These are phyloP conservation scores for Platyura marginata DNA, from an alignment of 1,140 invertebrate species.

Conservation along the genomic window DNA sequence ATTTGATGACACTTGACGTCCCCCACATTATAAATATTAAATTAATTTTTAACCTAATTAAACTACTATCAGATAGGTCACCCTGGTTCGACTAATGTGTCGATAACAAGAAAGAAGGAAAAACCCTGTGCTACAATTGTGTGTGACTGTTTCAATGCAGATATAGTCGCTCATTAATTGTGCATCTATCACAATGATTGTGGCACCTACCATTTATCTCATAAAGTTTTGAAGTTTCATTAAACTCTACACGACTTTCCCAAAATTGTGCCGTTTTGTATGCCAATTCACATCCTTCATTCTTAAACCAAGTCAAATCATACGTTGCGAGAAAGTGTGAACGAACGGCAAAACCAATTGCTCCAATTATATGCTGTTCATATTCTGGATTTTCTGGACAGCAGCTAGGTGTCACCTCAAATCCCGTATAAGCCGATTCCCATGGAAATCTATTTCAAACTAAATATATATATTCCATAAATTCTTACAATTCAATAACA, in stretches of 20 bases:
- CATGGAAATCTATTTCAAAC: conserved; percentile 29
- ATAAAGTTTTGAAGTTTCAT: conserved; percentile 24
- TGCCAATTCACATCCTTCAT: conserved; percentile 29
- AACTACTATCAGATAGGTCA: too few relatives aligned
- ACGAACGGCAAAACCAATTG: conserved; percentile 29
- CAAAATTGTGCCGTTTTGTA: conserved; percentile 33
- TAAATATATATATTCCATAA: too few relatives aligned
- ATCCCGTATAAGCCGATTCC: conserved; percentile 35
- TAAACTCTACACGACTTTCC: conserved; percentile 28
- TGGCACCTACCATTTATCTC: conserved; percentile 24
- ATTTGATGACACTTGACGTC: too few relatives aligned
- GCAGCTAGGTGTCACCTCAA: conserved; percentile 32
- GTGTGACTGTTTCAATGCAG: too few relatives aligned
- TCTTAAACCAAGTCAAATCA: conserved; percentile 25
- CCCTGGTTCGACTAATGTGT: too few relatives aligned
- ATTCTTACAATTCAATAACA: too few relatives aligned
- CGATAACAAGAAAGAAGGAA: too few relatives aligned
- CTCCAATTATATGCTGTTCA: conserved; percentile 32
- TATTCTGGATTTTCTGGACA: conserved; percentile 31
- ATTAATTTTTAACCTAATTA: too few relatives aligned
- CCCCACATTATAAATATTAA: too few relatives aligned
- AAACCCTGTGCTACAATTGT: too few relatives aligned
- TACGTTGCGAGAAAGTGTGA: conserved; percentile 28
- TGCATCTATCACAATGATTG: too few relatives aligned
- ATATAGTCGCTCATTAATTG: too few relatives aligned